Percentiles rank a stretch among this genome's conserved stretches.
Evolutionary conservation across 2,888 invertebrate genomes (phyloP).

Genomic region (Nemotelus nigrinus): DNA sequence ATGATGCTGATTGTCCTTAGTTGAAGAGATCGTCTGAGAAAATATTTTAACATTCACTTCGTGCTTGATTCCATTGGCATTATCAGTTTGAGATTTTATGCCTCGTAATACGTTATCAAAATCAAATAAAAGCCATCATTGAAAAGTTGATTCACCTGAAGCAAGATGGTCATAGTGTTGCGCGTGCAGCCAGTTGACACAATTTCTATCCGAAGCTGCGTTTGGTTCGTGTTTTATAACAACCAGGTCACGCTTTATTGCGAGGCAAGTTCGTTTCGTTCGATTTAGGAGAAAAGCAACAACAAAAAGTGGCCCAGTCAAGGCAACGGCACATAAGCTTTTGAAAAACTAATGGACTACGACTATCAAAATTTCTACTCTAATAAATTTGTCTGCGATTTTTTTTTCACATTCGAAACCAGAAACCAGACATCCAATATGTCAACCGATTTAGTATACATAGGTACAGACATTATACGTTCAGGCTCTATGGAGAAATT

Average conservation of each 20-base stretch:
- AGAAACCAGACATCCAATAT: slow-evolving; percentile 14
- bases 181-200: slow-evolving; percentile 47
- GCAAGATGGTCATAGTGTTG: slow-evolving; percentile 36
- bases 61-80: too few species aligned
- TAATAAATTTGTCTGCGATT: slow-evolving; percentile 42
- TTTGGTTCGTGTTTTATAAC: slow-evolving; percentile 26
- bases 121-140: not conserved
- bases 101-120: not conserved
- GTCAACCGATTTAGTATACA: not conserved
- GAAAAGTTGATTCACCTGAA: slow-evolving; percentile 47
- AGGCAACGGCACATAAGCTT: slow-evolving; percentile 33
- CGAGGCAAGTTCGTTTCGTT: slow-evolving; percentile 21
- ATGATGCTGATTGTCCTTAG: too few species aligned
- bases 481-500: slow-evolving; percentile 6
- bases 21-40: too few species aligned
- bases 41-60: too few species aligned
- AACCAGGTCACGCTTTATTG: slow-evolving; percentile 44
- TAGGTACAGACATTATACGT: not conserved
- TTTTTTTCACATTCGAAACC: slow-evolving; percentile 6
- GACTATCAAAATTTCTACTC: slow-evolving; percentile 39
- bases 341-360: slow-evolving; percentile 40
- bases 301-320: slow-evolving; percentile 32
- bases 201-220: slow-evolving; percentile 39
- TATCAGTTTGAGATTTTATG: too few species aligned
- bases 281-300: slow-evolving; percentile 18